phyloP scores from a whole-genome alignment of 1,140 invertebrate species.

The Eumaeus atala region DNA sequence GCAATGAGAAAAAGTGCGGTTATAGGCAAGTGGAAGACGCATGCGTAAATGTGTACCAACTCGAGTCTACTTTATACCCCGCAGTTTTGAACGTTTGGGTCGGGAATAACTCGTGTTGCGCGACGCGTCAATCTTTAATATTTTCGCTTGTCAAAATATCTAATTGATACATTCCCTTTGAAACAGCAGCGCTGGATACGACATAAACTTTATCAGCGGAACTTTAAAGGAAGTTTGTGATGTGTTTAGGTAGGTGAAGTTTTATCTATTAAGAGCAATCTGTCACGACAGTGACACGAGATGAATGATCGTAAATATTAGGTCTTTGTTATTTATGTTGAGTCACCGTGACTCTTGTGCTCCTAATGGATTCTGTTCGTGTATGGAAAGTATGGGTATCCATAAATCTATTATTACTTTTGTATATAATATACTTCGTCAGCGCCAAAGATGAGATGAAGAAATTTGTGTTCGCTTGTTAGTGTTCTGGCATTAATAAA shows the following conservation, averaged over 20 bases:
- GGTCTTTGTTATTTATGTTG: constrained; percentile 34
- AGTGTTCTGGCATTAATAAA: no score
- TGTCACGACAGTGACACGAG: constrained; percentile 46
- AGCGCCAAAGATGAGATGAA: not conserved
- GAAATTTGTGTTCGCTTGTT: no score
- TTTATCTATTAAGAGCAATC: constrained; percentile 37
- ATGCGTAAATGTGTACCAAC: constrained; percentile 29
- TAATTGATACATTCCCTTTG: constrained; percentile 46
- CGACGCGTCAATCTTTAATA: constrained; percentile 24
- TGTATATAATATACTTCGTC: not conserved
- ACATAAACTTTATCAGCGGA: constrained; percentile 23
- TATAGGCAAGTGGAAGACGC: constrained; percentile 28
- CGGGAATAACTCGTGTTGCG: constrained; percentile 30
- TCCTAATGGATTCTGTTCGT: constrained; percentile 46
- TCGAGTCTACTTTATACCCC: constrained; percentile 28
- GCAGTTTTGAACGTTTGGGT: constrained; percentile 43
- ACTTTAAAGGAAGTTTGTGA: constrained; percentile 31
- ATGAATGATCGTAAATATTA: constrained; percentile 57
- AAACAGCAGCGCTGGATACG: constrained; percentile 30
- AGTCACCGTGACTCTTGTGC: constrained; percentile 41
- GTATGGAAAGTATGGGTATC: constrained; percentile 40
- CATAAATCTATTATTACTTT: constrained; percentile 12
- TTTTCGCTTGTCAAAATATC: constrained; percentile 49
- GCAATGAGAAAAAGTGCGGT: constrained; percentile 57
- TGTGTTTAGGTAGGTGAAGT: constrained; percentile 35